Conservation (phyloP, 2,113 vertebrate species). For the Muscicapa adusta region DNA sequence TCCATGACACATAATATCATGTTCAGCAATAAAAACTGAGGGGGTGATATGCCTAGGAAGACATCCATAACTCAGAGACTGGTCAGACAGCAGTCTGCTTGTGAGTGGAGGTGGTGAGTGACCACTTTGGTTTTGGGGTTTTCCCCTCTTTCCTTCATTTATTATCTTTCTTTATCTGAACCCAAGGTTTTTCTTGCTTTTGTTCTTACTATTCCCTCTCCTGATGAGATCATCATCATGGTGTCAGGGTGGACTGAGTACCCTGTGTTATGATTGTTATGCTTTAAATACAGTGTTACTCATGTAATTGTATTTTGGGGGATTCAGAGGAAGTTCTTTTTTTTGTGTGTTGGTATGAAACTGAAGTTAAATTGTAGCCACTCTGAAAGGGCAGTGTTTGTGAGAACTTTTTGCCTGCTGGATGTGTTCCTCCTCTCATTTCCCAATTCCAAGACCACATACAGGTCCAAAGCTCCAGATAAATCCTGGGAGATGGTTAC, state of each 20-base stretch:
- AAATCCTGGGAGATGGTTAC: not conserved
- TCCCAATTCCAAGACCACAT: not conserved
- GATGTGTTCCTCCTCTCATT: not conserved
- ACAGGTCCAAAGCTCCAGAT: not conserved
- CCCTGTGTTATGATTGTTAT: not conserved
- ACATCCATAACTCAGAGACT: not conserved
- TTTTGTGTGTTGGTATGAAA: not conserved
- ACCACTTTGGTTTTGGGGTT: fast-evolving
- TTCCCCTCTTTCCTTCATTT: not conserved
- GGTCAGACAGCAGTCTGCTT: not conserved
- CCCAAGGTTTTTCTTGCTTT: not conserved
- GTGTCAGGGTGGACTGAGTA: not conserved
- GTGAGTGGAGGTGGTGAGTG: not conserved
- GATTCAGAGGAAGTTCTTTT: not conserved
- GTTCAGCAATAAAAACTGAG: not conserved
- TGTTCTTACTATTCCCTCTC: not conserved
- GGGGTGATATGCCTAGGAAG: not conserved
- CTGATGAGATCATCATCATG: not conserved
- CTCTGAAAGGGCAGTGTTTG: fast-evolving
- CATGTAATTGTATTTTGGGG: not conserved
- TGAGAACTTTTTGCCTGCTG: not conserved
- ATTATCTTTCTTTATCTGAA: not conserved
- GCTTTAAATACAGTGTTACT: not conserved
- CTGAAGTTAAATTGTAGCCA: not conserved
- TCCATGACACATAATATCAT: not conserved